Conservation (phyloP, 2,113 vertebrate genomes). For the Aspiorhynchus laticeps region DNA sequence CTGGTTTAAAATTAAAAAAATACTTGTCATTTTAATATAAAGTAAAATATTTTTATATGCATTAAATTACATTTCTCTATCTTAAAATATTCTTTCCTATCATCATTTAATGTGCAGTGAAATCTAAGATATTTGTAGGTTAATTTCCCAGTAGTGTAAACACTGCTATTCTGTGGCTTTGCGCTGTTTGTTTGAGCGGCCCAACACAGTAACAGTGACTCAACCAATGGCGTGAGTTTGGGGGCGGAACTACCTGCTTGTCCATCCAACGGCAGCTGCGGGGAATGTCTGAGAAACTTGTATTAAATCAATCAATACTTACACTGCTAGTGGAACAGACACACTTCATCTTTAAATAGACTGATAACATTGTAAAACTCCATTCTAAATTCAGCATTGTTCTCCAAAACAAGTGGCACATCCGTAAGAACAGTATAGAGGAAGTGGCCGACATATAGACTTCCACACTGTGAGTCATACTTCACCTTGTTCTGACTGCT, state of each 20-base stretch:
- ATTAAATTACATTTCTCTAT: too few species aligned
- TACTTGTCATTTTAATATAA: too few species aligned
- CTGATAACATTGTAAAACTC: neutral
- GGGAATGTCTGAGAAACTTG: neutral
- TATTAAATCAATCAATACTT: neutral
- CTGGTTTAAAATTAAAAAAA: too few species aligned
- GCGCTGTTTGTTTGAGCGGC: neutral
- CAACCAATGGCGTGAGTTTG: neutral
- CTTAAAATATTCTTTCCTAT: neutral
- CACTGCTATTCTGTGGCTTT: neutral
- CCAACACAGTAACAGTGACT: conserved; percentile 16
- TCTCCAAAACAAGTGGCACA: neutral
- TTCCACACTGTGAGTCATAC: conserved; percentile 37
- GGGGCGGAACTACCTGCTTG: neutral
- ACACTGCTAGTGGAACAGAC: neutral
- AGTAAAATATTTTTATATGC: too few species aligned
- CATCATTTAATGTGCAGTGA: neutral
- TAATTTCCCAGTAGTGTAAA: neutral
- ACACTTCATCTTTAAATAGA: neutral
- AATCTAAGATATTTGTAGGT: neutral
- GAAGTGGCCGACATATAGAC: conserved; percentile 21
- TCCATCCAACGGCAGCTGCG: neutral
- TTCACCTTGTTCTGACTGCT: conserved; percentile 13
- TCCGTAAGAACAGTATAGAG: neutral
- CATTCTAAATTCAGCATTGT: neutral